Evolutionary conservation across 2,888 invertebrate species (phyloP), one percentile per base, ranked within the genome.

Genomic region (Micropterix aruncella): DNA sequence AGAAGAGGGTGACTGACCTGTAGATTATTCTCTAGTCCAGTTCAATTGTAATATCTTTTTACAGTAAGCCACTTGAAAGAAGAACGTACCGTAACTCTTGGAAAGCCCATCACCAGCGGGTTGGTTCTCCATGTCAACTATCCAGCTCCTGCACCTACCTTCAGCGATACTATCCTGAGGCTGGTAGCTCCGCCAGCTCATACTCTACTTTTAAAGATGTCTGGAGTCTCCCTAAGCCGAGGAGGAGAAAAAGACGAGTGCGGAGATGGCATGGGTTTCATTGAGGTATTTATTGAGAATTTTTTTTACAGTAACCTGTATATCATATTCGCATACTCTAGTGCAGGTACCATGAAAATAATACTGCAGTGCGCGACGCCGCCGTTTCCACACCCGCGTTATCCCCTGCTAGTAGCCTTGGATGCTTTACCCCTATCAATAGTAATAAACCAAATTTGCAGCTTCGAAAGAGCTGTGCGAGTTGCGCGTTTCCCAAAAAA

Each of bases 121-220:
- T 53, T 58, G 14, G 55, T 79, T 16, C 59, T 67, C 40, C 74
- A 77, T 54, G 57, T 78, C 39, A 79, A 79, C 59, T 75, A 72
- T 58, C 79, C 79, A 1, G 63, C 70, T 43, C 57, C 60, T 46
- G 65, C 74, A 37, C 72, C 77, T 3, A 55, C 61, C 12, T 60
- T 68, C 48, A 60, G 74, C 27, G 70, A 74, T 55, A 74, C 73
- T 50, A 61, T 69, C 5, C 73, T 75, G 49, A 70, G 74, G 50
- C 64, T 79, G 38, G 58, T 75, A 2, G 77, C 75, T 7, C 75
- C 77, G 2, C 57, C 74, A 18, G 77, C 75, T 3, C 60, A 67
- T 50, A 60, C 63, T 36, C 71, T 74, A 46, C 63, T 68, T 17
- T 54, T 77, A 38, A 72, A 72, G 51, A 52, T 74, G 19, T 63